Percentiles rank a stretch among this genome's conserved stretches.
Conservation (phyloP, 2,113 vertebrate genomes). For the Macquaria australasica region DNA sequence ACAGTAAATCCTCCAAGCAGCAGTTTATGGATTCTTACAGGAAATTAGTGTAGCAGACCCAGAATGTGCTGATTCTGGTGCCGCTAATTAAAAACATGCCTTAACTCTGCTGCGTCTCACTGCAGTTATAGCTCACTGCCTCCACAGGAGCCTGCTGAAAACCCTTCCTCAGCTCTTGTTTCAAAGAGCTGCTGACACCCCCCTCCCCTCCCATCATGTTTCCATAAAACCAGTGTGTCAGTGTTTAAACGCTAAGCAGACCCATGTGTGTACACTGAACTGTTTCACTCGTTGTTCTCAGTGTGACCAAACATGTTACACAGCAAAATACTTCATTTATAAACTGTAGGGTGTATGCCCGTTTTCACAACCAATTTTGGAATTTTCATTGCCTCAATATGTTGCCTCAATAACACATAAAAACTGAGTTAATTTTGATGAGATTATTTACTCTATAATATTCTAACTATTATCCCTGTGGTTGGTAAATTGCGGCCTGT, state of each 20-base stretch:
- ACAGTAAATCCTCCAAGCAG: slow-evolving; percentile 20
- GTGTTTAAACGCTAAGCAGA: slow-evolving; percentile 23
- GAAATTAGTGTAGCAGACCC: slow-evolving; percentile 46
- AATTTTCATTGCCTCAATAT: neutral
- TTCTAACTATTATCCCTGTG: neutral
- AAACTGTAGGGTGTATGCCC: neutral
- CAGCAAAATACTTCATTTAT: neutral
- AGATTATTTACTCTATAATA: neutral
- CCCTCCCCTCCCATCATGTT: neutral
- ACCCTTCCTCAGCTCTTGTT: neutral
- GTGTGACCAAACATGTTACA: neutral
- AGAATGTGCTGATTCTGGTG: slow-evolving; percentile 66
- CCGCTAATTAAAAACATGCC: slow-evolving; percentile 65
- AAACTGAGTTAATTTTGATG: neutral
- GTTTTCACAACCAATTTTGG: neutral
- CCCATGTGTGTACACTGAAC: slow-evolving; percentile 41
- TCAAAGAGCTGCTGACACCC: slow-evolving; percentile 29
- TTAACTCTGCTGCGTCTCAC: slow-evolving; percentile 9
- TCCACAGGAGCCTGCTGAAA: slow-evolving; percentile 42
- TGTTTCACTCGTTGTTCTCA: slow-evolving; percentile 16
- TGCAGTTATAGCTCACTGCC: slow-evolving; percentile 35
- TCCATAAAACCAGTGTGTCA: slow-evolving; percentile 61
- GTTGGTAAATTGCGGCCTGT: neutral
- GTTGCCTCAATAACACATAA: neutral
- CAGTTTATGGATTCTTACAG: slow-evolving; percentile 56